phyloP scores from a whole-genome alignment of 2,888 invertebrate genomes.

The Drosophila maculinotata region DNA sequence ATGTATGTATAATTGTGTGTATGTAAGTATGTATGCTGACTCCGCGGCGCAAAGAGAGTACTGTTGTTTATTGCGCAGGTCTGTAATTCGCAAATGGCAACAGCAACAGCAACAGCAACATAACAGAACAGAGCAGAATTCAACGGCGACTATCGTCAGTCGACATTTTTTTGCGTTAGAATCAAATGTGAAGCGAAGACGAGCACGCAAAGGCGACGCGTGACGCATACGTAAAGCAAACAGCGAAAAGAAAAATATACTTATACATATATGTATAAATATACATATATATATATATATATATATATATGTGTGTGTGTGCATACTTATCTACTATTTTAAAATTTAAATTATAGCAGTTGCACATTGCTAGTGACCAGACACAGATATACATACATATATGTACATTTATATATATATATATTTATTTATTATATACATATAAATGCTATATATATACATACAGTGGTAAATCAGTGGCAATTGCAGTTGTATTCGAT shows the following conservation, averaged over 20 bases:
- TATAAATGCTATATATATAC: constrained; percentile 3
- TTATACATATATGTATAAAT: constrained; percentile 10
- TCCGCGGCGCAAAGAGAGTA: neutral
- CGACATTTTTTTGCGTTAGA: constrained; percentile 48
- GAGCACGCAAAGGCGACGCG: constrained; percentile 63
- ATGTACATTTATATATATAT: neutral
- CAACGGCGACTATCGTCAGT: constrained; percentile 26
- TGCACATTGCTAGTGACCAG: constrained; percentile 16
- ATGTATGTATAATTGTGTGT: too few relatives aligned
- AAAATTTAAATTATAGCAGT: constrained; percentile 31
- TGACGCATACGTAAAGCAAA: constrained; percentile 57
- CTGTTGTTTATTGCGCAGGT: constrained; percentile 42
- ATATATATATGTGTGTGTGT: constrained; percentile 9
- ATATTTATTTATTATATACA: neutral
- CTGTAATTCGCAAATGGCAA: constrained; percentile 26
- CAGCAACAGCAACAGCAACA: constrained; percentile 15
- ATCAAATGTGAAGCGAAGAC: constrained; percentile 58
- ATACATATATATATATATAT: constrained; percentile 13
- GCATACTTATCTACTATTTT: constrained; percentile 1
- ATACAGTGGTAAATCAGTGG: constrained; percentile 1
- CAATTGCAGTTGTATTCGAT: constrained; percentile 15
- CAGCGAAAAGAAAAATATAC: constrained; percentile 32
- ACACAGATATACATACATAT: constrained; percentile 6
- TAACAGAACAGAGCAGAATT: constrained; percentile 7
- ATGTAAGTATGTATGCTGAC: neutral